phyloP scores from a whole-genome alignment of 1,140 invertebrate genomes.

The Zaprionus inermis region DNA sequence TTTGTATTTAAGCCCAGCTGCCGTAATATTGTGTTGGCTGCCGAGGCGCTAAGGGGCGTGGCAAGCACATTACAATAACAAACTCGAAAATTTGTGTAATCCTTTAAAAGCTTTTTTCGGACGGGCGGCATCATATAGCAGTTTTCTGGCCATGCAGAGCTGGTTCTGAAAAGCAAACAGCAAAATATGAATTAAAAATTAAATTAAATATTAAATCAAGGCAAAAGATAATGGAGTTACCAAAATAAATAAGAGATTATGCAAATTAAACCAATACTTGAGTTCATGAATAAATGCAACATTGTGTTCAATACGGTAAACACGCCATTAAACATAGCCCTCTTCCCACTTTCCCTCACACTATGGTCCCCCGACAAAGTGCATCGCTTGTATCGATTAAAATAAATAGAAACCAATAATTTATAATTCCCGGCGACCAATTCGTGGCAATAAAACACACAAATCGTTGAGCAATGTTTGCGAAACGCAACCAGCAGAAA shows the following conservation, averaged over 20 bases:
- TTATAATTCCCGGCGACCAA: background rate
- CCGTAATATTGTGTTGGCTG: constrained; percentile 16
- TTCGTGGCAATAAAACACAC: constrained; percentile 8
- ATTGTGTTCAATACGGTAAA: background rate
- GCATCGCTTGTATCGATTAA: background rate
- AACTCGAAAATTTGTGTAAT: constrained; percentile 17
- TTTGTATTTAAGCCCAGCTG: constrained; percentile 67
- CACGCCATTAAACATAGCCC: background rate
- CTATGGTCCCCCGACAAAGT: background rate
- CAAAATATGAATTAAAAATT: too few species aligned
- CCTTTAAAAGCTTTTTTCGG: constrained; percentile 4
- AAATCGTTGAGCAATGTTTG: constrained; percentile 6
- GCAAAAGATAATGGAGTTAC: background rate
- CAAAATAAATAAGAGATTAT: too few species aligned
- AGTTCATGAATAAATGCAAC: background rate
- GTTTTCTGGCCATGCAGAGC: background rate
- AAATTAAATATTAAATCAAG: too few species aligned
- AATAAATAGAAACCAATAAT: constrained; percentile 9
- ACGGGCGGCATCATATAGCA: background rate
- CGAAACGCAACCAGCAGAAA: constrained; percentile 23
- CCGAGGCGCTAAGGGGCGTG: constrained; percentile 7
- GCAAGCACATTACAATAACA: constrained; percentile 15
- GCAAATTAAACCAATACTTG: too few species aligned
- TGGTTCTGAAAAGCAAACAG: too few species aligned
- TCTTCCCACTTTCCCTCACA: background rate